phyloP scores from a whole-genome alignment of 1,140 invertebrate genomes.

The Drosophila rhopaloa region DNA sequence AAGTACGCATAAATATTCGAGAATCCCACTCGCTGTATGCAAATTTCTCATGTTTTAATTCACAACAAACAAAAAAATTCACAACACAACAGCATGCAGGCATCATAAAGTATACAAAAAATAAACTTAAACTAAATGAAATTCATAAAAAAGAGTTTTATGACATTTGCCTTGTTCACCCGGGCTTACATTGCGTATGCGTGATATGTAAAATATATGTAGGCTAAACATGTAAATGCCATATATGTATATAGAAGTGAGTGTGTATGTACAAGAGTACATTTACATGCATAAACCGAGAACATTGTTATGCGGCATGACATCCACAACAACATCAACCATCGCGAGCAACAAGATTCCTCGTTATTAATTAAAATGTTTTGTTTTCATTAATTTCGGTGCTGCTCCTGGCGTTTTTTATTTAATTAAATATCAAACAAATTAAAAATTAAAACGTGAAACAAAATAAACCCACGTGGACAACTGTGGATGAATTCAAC shows the following conservation, averaged over 20 bases:
- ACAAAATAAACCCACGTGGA: conserved; percentile 11
- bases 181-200: conserved; percentile 60
- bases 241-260: conserved; percentile 19
- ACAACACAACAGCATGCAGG: conserved; percentile 10
- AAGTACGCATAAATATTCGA: conserved; percentile 32
- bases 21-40: conserved; percentile 24
- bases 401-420: conserved; percentile 42
- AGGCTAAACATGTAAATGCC: conserved; percentile 59
- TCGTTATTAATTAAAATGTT: conserved; percentile 72
- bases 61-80: background rate
- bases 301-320: conserved; percentile 61
- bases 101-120: conserved; percentile 36
- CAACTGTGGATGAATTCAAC: conserved; percentile 1
- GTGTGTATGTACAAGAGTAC: conserved; percentile 5
- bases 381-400: conserved; percentile 54
- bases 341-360: conserved; percentile 23
- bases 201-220: conserved; percentile 48
- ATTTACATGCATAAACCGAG: conserved; percentile 29
- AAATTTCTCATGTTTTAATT: conserved; percentile 30
- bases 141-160: conserved; percentile 43
- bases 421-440: conserved; percentile 68
- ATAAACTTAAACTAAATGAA: conserved; percentile 28
- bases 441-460: conserved; percentile 33
- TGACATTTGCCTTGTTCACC: conserved; percentile 29
- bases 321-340: conserved; percentile 31